Evolutionary conservation across 92 coral and sea anemone species (phyloP).

Genomic region (Bergia puertoricense): DNA sequence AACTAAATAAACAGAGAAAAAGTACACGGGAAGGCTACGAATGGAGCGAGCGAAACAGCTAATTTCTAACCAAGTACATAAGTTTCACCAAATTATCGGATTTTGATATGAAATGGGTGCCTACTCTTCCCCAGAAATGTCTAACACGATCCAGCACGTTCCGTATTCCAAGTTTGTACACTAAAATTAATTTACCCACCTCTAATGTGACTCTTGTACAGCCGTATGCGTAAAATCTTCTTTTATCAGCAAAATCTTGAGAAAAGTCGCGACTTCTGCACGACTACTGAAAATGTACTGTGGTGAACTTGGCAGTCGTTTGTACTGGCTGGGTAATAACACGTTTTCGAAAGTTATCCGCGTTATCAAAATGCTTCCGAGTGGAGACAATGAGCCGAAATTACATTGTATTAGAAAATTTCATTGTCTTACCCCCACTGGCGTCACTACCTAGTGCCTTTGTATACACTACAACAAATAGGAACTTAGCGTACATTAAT

Average conservation of each 20-base stretch:
- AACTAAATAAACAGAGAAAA: constrained; percentile 62
- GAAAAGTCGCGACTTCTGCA: not conserved
- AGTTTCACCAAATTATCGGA: not conserved
- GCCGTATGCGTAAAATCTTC: constrained; percentile 28
- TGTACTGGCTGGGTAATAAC: constrained; percentile 34
- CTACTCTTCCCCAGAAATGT: not conserved
- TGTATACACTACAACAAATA: constrained; percentile 67
- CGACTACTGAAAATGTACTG: not conserved
- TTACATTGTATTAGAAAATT: constrained; percentile 87
- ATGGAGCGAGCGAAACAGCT: not conserved
- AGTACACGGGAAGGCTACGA: constrained; percentile 15
- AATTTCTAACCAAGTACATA: not conserved
- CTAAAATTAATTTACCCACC: constrained; percentile 36
- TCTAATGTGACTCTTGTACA: constrained; percentile 29
- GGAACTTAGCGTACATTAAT: constrained; percentile 66
- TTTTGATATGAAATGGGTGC: constrained; percentile 34
- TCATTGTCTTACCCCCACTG: constrained; percentile 77
- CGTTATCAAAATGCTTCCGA: constrained; percentile 57
- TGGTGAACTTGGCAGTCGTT: constrained; percentile 40
- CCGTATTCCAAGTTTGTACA: constrained; percentile 39
- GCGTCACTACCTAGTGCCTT: constrained; percentile 75
- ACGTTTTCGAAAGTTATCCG: constrained; percentile 72
- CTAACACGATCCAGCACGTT: constrained; percentile 28
- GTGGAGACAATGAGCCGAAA: constrained; percentile 78
- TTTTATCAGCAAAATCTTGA: not conserved